Base-by-base conservation (phyloP, 2,113 vertebrate species). In the Neolamprologus brichardi region DNA sequence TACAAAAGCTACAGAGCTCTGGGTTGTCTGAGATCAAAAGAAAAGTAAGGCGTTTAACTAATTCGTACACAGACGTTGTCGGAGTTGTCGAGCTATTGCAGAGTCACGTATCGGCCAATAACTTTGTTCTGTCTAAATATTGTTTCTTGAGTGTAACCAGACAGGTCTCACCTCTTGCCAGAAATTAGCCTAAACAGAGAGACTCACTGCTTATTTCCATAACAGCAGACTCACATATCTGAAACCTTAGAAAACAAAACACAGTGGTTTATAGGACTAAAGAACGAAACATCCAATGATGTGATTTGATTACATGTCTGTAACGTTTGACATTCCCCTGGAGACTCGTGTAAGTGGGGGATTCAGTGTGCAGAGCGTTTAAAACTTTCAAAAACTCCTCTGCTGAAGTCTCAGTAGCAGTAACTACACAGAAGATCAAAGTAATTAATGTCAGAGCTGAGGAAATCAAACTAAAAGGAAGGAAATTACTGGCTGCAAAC, bases 21-120 rank as follows among this genome's bases (percentile, higher is more conserved):
- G 70, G 81, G 83, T 87, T 89, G 89, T 88, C 83, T 91, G 81
- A 84, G 89, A 93, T 53, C 84, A 80, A 52, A 82, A 67, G 81
- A 84, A 67, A 92, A 87, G 85, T 82, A 87, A 84, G 75, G 72
- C 32, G n/a, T 70, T 82, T 52, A 79, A 54, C 44, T 49, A 37
- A 56, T 44, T 81, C 52, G 80, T 82, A 84, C n/a, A 52, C 49
- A 67, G 84, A 81, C 28, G 41, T 88, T 88, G 85, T 64, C 44
- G 60, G 75, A 67, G 75, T 80, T 83, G 46, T 83, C 53, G 49
- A 34, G 58, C 72, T 58, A 54, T 70, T 88, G 49, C 44, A 12
- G 44, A n/a, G 72, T 67, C 32, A 56, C 18, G 32, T 58, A 82
- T 88, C 17, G 25, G 77, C 84, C 58, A 13, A 51, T 79, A 81